Evolutionary conservation across 2,888 invertebrate species (phyloP).

Genomic region (Caenorhabditis sulstoni): DNA sequence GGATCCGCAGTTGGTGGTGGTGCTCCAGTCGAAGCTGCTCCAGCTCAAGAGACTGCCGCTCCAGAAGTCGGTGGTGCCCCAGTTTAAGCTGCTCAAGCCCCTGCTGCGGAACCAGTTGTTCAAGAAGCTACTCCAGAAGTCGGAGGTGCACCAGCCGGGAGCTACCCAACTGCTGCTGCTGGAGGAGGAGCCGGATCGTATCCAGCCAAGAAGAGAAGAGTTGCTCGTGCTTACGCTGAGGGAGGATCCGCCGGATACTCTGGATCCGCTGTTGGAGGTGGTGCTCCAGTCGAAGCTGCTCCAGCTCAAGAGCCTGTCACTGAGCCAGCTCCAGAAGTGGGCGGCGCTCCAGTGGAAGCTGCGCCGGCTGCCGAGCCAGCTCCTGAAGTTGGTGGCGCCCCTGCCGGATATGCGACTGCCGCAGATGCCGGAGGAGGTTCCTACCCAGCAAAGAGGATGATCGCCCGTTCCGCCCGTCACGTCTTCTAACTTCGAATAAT

Average conservation of each 20-base stretch:
- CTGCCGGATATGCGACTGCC: too few species aligned
- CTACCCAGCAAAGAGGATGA: slow-evolving; percentile 12
- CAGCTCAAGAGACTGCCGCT: slow-evolving; percentile 10
- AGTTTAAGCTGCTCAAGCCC: too few species aligned
- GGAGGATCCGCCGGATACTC: slow-evolving; percentile 21
- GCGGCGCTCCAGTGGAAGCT: slow-evolving; percentile 2
- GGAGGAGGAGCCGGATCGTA: slow-evolving; percentile 14
- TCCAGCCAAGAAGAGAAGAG: slow-evolving; percentile 38
- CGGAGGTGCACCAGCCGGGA: too few species aligned
- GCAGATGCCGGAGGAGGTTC: slow-evolving; percentile 6
- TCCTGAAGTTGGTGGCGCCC: slow-evolving; percentile 5
- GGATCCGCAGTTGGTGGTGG: not conserved
- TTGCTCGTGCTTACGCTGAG: slow-evolving; percentile 33
- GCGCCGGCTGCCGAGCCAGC: slow-evolving; percentile 33
- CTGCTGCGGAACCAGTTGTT: slow-evolving; percentile 15
- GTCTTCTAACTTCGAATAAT: not conserved
- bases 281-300: slow-evolving; percentile 21
- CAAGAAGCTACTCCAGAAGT: too few species aligned
- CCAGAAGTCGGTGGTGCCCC: slow-evolving; percentile 13
- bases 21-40: slow-evolving; percentile 21
- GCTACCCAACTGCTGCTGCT: slow-evolving; percentile 15
- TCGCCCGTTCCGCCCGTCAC: not conserved
- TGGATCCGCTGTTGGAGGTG: not conserved
- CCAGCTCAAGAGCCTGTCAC: slow-evolving; percentile 10
- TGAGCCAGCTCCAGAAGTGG: slow-evolving; percentile 12